These are phyloP conservation scores for Nesidiocoris tenuis DNA, from an alignment of 2,888 invertebrate genomes.

Conservation along the genomic window DNA sequence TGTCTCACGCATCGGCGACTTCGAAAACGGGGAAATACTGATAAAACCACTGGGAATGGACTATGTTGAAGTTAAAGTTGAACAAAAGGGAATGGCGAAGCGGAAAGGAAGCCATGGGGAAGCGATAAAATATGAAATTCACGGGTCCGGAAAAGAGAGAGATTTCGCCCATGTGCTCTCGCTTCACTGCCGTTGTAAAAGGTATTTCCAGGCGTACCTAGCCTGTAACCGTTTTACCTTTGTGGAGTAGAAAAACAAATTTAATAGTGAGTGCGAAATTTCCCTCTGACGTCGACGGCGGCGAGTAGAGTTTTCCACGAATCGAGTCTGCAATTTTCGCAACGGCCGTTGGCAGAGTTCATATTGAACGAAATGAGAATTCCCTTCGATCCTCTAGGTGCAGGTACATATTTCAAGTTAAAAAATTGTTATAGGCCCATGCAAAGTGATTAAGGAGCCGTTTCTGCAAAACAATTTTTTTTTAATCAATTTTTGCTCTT, in stretches of 20 bases:
- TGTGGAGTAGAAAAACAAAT: neutral
- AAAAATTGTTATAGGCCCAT: too few species aligned
- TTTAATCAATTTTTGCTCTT: too few species aligned
- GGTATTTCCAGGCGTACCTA: neutral
- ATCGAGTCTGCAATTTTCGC: too few species aligned
- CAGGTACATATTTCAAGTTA: too few species aligned
- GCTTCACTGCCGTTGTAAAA: neutral
- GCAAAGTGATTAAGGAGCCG: too few species aligned
- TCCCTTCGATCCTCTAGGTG: too few species aligned
- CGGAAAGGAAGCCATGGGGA: neutral
- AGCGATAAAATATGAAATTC: neutral
- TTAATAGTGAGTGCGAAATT: neutral
- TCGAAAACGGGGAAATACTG: neutral
- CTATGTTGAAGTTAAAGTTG: neutral
- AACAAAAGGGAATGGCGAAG: neutral
- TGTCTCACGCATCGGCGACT: neutral
- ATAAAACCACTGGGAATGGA: neutral
- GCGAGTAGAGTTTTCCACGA: too few species aligned
- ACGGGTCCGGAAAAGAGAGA: neutral
- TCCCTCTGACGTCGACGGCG: too few species aligned
- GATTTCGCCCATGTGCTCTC: neutral
- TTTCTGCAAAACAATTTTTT: too few species aligned
- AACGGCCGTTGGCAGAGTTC: too few species aligned
- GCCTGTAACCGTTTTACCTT: neutral
- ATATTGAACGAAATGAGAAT: too few species aligned